Percentiles rank a stretch among this genome's conserved stretches.
Evolutionary conservation across 1,140 invertebrate species (phyloP).

Genomic region (Pogonomyrmex barbatus): DNA sequence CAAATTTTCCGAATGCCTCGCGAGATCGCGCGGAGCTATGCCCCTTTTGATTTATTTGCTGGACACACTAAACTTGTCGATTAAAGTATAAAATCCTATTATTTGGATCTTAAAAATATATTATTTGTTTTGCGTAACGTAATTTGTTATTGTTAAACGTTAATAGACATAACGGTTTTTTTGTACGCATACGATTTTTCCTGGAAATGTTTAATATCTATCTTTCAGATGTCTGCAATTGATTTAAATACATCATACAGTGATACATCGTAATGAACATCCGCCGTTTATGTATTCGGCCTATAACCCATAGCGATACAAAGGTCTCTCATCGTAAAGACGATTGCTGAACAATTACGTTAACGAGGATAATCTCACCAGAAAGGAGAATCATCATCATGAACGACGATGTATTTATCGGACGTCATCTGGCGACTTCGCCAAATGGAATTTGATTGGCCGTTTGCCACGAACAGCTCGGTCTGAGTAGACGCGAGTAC

Average conservation of each 20-base stretch:
- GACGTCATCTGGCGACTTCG: constrained; percentile 68
- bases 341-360: constrained; percentile 64
- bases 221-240: constrained; percentile 32
- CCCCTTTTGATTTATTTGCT: constrained; percentile 51
- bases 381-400: constrained; percentile 53
- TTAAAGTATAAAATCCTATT: constrained; percentile 21
- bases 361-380: constrained; percentile 64
- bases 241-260: constrained; percentile 18
- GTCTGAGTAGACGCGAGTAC: constrained; percentile 56
- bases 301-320: constrained; percentile 42
- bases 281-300: constrained; percentile 40
- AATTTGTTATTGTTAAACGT: not conserved
- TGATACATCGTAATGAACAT: constrained; percentile 49
- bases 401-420: constrained; percentile 70
- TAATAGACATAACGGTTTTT: not conserved
- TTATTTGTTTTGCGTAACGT: not conserved
- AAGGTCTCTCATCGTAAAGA: constrained; percentile 46
- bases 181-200: not conserved
- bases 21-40: constrained; percentile 33
- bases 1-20: constrained; percentile 64
- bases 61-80: constrained; percentile 13
- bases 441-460: constrained; percentile 80
- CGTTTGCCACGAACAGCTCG: constrained; percentile 75
- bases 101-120: not conserved
- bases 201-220: no score